Evolutionary conservation across 2,797 vertebrate genomes (phyloP).

Genomic region (Pampus argenteus): DNA sequence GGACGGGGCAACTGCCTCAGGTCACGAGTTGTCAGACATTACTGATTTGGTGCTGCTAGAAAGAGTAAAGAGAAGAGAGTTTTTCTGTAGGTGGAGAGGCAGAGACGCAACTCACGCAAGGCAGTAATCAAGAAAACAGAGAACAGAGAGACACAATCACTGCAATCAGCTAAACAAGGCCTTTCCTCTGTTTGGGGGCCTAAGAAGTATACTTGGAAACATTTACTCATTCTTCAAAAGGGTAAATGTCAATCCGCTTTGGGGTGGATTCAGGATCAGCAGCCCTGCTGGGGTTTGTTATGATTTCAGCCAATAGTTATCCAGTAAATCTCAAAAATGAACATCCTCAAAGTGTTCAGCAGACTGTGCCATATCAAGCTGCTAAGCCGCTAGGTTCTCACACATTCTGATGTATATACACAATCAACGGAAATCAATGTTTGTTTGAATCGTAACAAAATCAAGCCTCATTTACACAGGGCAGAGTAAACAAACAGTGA

Average conservation of each 20-base stretch:
- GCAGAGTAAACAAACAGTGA: conserved; percentile 60
- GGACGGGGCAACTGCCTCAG: conserved; percentile 38
- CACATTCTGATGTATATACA: conserved; percentile 56
- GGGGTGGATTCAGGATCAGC: conserved; percentile 46
- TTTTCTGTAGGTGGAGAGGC: neutral
- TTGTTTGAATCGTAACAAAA: conserved; percentile 41
- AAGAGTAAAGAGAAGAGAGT: conserved; percentile 11
- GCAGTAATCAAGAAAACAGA: neutral
- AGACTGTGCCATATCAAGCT: conserved; percentile 29
- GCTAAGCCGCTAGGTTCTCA: conserved; percentile 52
- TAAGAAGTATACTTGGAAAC: conserved; percentile 60
- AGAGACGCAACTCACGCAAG: conserved; percentile 14
- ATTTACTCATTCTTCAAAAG: conserved; percentile 59
- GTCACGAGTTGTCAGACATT: conserved; percentile 55
- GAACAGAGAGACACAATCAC: conserved; percentile 45
- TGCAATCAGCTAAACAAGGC: conserved; percentile 68
- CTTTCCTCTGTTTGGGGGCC: conserved; percentile 68
- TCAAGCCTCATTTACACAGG: conserved; percentile 52
- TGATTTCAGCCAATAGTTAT: conserved; percentile 55
- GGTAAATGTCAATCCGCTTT: conserved; percentile 52
- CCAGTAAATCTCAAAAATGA: conserved; percentile 45
- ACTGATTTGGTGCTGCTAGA: conserved; percentile 29
- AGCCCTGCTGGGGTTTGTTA: conserved; percentile 53
- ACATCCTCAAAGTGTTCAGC: conserved; percentile 36
- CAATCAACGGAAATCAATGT: conserved; percentile 67